Base-by-base conservation (phyloP, 2,888 invertebrate species). In the Drosophila paramelanica region DNA sequence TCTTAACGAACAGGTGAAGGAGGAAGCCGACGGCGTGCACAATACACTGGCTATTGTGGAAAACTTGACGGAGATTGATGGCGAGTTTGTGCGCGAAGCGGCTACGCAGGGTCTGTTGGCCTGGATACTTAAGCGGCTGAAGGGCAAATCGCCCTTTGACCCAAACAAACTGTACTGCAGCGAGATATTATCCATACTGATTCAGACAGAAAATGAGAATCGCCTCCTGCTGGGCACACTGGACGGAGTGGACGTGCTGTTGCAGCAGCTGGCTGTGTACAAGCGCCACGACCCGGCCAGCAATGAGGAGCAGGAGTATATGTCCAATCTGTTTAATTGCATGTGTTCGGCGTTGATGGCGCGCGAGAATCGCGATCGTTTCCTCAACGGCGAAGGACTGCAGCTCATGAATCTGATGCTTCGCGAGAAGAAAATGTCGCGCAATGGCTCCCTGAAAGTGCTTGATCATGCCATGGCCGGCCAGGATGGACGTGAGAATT, bases 341-440 rank as follows among this genome's bases (percentile, higher is more conserved):
- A 93, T 99, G 69, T 99, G 99, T 92, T 98, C 98, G 56, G 96
- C 98, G 60, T 94, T 99, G 64, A 96, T 99, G 96, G 94, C 95
- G 73, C 94, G 96, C 13, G 93, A 96, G 71, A 99, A 99, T 93
- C 94, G 98, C 51, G 97, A 98, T 73, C 95, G 96, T 62, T 99
- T 99, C 92, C 93, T 99, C 33, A 96, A 96, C 85, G 99, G 92
- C 10, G 99, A 99, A 93, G 99, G 99, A 3, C 93, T 99, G 51
- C 99, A 99, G 92, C 94, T 99, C 47, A 99, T 99, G 99, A 99
- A 99, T 93, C 94, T 99, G 67, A 99, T 99, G 98, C 93, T 99
- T 41, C 95, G 98, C 73, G 99, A 99, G 92, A 99, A 99, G 93
- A 99, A 99, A 93, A 95, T 97, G 93, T 98, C 98, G 0, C 94